Evolutionary conservation across 2,113 vertebrate genomes (phyloP), one percentile per base, ranked within the genome.

Genomic region (Megatriorchis doriae): DNA sequence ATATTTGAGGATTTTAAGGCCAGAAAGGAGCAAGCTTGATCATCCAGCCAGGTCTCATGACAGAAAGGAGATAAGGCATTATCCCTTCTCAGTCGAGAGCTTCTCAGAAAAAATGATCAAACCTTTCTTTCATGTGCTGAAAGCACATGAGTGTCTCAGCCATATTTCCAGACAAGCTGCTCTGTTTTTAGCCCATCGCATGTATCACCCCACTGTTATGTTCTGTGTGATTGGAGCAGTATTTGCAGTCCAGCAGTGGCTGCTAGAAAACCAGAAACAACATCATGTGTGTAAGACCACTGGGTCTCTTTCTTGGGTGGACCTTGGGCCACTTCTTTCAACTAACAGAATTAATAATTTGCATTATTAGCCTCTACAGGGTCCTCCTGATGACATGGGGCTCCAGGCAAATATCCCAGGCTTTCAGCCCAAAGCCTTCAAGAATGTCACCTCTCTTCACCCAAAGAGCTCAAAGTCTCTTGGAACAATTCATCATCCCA

Each of bases 141-240:
- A 86, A 78, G 11, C 29, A 32, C 38, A 17, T 4, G 2, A 61
- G 8, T 56, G 13, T 40, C 17, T 55, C 29, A 40, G 53, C 29
- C 19, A 3, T n/a, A n/a, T 34, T 50, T 92, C 14, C 43, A 81
- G 68, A 62, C 11, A 77, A 48, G 14, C 3, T 47, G 40, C 34
- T 88, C 29, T 32, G 14, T 0, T 72, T 86, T 86, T 34, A 45
- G 22, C 20, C 18, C 34, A 13, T 68, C 42, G 26, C 8, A 23
- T 1, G 0, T 47, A 82, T 63, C 23, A 58, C 29, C 29, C 34
- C 1, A 1, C 43, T 65, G 16, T 34, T 65, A 36, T 2, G 5
- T 42, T 75, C 42, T 71, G 27, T 59, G 38, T 48, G 40, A 38
- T n/a, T 4, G 1, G 27, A 83, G 42, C 23, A 16, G 16, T 53